phyloP scores from a whole-genome alignment of 1,140 invertebrate species.

The Zaprionus gabonicus region DNA sequence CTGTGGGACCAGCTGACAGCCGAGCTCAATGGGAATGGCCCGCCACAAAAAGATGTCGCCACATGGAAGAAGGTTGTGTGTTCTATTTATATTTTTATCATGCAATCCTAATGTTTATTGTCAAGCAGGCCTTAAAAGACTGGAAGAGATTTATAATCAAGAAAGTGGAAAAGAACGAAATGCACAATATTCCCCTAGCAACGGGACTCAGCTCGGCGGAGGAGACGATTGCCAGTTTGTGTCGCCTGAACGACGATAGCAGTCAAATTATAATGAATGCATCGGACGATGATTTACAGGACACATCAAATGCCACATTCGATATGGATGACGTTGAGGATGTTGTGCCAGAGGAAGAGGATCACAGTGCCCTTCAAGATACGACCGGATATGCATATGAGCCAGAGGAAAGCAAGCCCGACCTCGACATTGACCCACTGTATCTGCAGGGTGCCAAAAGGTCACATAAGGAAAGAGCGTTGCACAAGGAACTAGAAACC shows the following conservation, averaged over 20 bases:
- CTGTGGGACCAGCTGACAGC: conserved; percentile 64
- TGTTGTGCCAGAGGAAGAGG: conserved; percentile 66
- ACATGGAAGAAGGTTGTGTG: conserved; percentile 66
- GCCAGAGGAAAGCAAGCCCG: conserved; percentile 58
- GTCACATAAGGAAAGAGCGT: conserved; percentile 3
- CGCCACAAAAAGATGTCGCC: conserved; percentile 61
- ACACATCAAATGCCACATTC: conserved; percentile 53
- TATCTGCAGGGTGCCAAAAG: conserved; percentile 56
- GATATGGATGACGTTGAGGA: conserved; percentile 69
- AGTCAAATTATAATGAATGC: conserved; percentile 66
- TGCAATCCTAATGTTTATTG: not conserved
- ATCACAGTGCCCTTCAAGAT: conserved; percentile 48
- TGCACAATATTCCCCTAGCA: conserved; percentile 64
- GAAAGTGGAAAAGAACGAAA: conserved; percentile 71
- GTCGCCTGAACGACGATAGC: conserved; percentile 66
- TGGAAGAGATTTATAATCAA: conserved; percentile 72
- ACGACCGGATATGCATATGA: conserved; percentile 62
- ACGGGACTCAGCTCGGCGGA: conserved; percentile 62
- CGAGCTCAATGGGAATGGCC: conserved; percentile 55
- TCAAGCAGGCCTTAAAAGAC: conserved; percentile 63
- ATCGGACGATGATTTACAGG: conserved; percentile 67
- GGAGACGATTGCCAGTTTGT: conserved; percentile 67
- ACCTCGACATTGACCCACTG: conserved; percentile 56
- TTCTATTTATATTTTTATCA: not conserved
- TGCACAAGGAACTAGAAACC: conserved; percentile 49